Percentiles rank a stretch among this genome's conserved stretches.
Evolutionary conservation across 1,140 invertebrate species (phyloP).

Genomic region (Cyphomyrmex costatus): DNA sequence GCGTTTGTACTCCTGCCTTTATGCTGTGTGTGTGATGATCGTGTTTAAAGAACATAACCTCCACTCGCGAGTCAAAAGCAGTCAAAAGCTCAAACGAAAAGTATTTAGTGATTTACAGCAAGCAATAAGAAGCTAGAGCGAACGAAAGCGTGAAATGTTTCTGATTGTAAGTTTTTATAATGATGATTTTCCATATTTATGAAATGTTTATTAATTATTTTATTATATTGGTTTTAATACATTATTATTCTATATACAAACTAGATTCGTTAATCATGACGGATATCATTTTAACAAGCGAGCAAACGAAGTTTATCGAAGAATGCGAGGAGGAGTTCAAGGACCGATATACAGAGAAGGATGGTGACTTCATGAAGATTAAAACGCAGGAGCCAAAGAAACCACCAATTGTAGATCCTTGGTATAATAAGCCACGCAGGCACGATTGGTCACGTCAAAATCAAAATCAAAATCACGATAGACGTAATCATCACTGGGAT

Average conservation of each 20-base stretch:
- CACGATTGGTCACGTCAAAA: constrained; percentile 77
- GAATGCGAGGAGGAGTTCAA: constrained; percentile 87
- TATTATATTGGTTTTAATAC: neutral
- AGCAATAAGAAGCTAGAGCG: neutral
- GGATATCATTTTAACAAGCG: constrained; percentile 61
- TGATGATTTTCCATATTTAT: neutral
- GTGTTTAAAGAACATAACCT: constrained; percentile 11
- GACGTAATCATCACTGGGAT: constrained; percentile 64
- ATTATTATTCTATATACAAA: neutral
- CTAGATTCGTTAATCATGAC: constrained; percentile 37
- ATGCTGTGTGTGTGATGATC: neutral
- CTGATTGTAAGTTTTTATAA: neutral
- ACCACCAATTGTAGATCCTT: constrained; percentile 88
- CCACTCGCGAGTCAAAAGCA: neutral
- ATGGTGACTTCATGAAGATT: constrained; percentile 85
- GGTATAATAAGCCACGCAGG: constrained; percentile 79
- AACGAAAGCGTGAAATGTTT: neutral
- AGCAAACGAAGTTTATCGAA: constrained; percentile 84
- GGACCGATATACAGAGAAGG: constrained; percentile 87
- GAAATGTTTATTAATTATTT: neutral
- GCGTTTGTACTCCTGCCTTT: too few species aligned
- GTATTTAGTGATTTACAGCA: neutral
- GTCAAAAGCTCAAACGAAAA: neutral
- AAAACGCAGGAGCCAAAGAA: constrained; percentile 78
- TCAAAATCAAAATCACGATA: constrained; percentile 63